Conservation (phyloP, 2,888 invertebrate species). For the Meteorus cinctellus region DNA sequence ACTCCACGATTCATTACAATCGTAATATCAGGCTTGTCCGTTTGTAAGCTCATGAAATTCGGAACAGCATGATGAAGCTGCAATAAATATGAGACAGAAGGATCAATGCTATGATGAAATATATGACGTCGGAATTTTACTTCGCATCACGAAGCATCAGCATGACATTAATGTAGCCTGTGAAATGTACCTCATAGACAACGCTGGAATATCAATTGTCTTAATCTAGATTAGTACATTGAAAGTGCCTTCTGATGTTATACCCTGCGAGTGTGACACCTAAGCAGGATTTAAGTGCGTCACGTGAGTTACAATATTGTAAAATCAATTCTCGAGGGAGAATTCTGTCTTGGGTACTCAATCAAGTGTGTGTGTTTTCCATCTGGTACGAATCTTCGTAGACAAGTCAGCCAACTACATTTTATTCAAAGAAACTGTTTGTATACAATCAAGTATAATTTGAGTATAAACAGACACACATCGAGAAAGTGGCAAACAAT, state of each 20-base stretch:
- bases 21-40: too few relatives aligned
- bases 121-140: background rate
- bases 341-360: background rate
- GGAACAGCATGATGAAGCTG: too few relatives aligned
- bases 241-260: slow-evolving; percentile 44
- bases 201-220: slow-evolving; percentile 33
- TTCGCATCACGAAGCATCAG: background rate
- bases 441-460: background rate
- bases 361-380: background rate
- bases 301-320: slow-evolving; percentile 34
- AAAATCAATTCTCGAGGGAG: slow-evolving; percentile 27
- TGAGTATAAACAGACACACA: background rate
- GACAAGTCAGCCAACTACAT: background rate
- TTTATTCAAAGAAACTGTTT: background rate
- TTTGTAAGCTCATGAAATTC: too few relatives aligned
- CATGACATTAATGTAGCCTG: slow-evolving; percentile 16
- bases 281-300: background rate
- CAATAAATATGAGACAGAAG: background rate
- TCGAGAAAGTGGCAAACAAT: background rate
- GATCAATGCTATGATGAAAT: background rate
- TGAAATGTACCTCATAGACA: slow-evolving; percentile 3
- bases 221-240: slow-evolving; percentile 32
- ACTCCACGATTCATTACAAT: too few relatives aligned
- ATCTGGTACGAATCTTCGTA: background rate
- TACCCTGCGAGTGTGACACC: slow-evolving; percentile 13